Percentiles rank a stretch among this genome's conserved stretches.
phyloP scores from a whole-genome alignment of 2,888 invertebrate species.

The Agriopis marginaria region DNA sequence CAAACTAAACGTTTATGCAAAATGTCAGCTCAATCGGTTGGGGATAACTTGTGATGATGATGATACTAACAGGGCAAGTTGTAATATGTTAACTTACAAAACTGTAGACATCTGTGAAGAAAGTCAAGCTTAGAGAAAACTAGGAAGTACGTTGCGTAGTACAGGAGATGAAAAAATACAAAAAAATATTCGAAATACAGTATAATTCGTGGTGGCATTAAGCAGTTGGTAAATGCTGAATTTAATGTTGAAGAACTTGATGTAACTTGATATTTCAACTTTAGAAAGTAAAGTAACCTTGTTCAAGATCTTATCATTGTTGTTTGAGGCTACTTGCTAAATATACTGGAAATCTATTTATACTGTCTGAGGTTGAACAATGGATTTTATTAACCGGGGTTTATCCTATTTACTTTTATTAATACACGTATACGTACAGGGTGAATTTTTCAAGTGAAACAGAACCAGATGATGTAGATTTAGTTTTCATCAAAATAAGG shows the following conservation, averaged over 20 bases:
- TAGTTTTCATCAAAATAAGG: too few relatives aligned
- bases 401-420: background rate
- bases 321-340: conserved; percentile 7
- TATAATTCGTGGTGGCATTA: conserved; percentile 12
- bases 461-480: background rate
- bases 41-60: too few relatives aligned
- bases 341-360: conserved; percentile 3
- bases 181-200: conserved; percentile 15
- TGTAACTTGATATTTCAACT: conserved; percentile 30
- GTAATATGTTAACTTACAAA: too few relatives aligned
- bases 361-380: background rate
- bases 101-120: too few relatives aligned
- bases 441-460: too few relatives aligned
- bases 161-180: too few relatives aligned
- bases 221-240: conserved; percentile 15
- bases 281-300: conserved; percentile 21
- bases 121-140: too few relatives aligned
- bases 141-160: too few relatives aligned
- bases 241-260: conserved; percentile 18
- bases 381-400: background rate
- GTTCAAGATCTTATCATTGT: conserved; percentile 19
- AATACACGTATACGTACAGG: too few relatives aligned
- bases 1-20: too few relatives aligned
- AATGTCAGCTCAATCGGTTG: too few relatives aligned
- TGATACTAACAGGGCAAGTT: too few relatives aligned